Base-by-base conservation (phyloP, 2,888 invertebrate genomes). In the Rhopalosiphum nymphaeae region DNA sequence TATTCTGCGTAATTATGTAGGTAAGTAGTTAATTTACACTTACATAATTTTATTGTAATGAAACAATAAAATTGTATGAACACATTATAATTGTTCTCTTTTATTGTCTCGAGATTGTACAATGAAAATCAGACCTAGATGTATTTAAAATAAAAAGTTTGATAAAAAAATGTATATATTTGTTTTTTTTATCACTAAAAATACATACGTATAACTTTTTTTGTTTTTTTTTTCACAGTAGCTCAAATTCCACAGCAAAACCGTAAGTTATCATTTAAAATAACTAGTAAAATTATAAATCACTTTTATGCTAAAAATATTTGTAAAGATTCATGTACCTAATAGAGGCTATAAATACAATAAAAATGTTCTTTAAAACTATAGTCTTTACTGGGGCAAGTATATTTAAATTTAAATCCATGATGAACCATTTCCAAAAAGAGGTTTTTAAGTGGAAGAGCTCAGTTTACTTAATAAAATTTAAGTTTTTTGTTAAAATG, bases 221-320 rank as follows among this genome's bases (percentile, higher is more conserved):
- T 53, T 3, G 21, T 91, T 96, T 95, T 96, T 96, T 96, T 96
- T 96, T 96, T 96, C 97, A 97, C 97, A 97, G 95, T 97, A 98
- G 98, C 98, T 96, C 98, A 98, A 97, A 98, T 98, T 96, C 98
- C 98, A 96, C 98, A 98, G 97, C 97, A 98, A 97, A 98, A 97
- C 97, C 98, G 98, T 98, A 96, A 98, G 98, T 98, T 97, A 96
- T 95, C 95, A 95, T 95, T 93, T 87, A 94, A 53, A 85, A 91
- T 94, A 93, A 95, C 78, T 21, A 36, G 36, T 78, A 36, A 7
- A 21, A 3, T 67, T 16, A n/a, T 67, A n/a, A n/a, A n/a, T n/a
- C 13, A n/a, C 78, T 9, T 36, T 36, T 67, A 29, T 29, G 13
- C n/a, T 36, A 36, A 78, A 78, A 78, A 78, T 78, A 21, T 78